Base-by-base conservation (phyloP, 2,113 vertebrate species). In the Microcebus tavaratra region DNA sequence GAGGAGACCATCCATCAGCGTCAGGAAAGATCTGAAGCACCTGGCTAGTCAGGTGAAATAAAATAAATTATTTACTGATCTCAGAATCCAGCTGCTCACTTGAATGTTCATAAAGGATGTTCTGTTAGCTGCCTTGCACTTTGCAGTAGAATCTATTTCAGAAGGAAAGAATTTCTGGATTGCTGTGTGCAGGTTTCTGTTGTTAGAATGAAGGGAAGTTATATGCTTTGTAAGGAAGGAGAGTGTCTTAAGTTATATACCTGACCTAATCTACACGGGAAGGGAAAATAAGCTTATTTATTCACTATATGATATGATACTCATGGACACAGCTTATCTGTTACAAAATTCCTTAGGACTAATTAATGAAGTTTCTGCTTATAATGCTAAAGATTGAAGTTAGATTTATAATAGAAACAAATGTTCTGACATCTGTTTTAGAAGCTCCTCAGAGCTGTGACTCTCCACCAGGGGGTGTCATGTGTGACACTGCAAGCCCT, bases 21-120 rank as follows among this genome's bases (percentile, higher is more conserved):
- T 96, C 96, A 94, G 96, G 45, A 81, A 72, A 85, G 91, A 96
- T 82, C 80, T 87, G 95, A 96, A 96, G 96, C 80, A 95, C 96
- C 96, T 95, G 95, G 91, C 93, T 90, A 92, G 70, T 95, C 96
- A 95, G 97, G 31, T 93, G 95, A 96, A 97, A 96, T 97, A 96
- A 96, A 98, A 93, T 95, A 93, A 94, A 97, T 96, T 97, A 96
- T 97, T 97, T 96, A 97, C 97, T 90, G 89, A 93, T 96, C 98
- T 97, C 91, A 79, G 94, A 96, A 90, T 88, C 91, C 57, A 95
- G 93, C 80, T 78, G 90, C 75, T 96, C 94, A 91, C 67, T 67
- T 80, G 93, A 94, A 78, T 42, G 90, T 80, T 88, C 87, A 88
- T 63, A 83, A 90, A 88, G 39, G 70, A 15, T 25, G 18, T 39